Evolutionary conservation across 2,113 vertebrate species (phyloP), one percentile per base, ranked within the genome.

Genomic region (Lagenorhynchus albirostris): DNA sequence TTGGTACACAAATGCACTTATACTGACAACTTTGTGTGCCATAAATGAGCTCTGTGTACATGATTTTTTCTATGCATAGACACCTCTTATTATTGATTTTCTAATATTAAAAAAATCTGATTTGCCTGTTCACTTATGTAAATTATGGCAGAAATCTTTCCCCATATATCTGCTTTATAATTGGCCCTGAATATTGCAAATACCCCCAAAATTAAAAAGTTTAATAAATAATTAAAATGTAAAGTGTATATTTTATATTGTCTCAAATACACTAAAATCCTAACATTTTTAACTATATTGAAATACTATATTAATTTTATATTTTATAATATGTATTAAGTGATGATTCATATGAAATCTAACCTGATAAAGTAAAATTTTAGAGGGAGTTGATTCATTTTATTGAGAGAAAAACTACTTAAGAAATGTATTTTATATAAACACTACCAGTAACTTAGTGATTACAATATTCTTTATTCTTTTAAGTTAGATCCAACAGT

Each of bases 281-380:
- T 91, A 88, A 95, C 65, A 62, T 80, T 82, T 89, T 82, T 79
- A 89, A 79, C 26, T 87, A 77, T 84, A 76, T 13, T 88, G 13
- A 74, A 89, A 82, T 9, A 17, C 13, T 86, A 63, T 70, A 74
- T 44, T 85, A 84, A 73, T 97, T 95, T 95, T 29, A 55, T 80
- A 83, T 91, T 92, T 90, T 92, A 91, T 84, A 65, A 47, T 36
- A 38, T 65, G 60, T 81, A 81, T 91, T 95, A 97, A 97, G 36
- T 89, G 92, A 96, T 83, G 50, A 73, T 55, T 97, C 55, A 95
- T 71, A 89, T 92, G 70, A 44, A 97, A 97, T 97, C 71, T 71
- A 85, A n/a, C 3, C 73, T 67, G 81, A 76, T 88, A 92, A 95
- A 95, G 6, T 5, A 53, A 92, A 67, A 53, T 90, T 90, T 88